A percentile compares a stretch with the other conserved stretches of the same genome.
Conservation (phyloP, 2,888 invertebrate genomes). For the Abrostola tripartita region DNA sequence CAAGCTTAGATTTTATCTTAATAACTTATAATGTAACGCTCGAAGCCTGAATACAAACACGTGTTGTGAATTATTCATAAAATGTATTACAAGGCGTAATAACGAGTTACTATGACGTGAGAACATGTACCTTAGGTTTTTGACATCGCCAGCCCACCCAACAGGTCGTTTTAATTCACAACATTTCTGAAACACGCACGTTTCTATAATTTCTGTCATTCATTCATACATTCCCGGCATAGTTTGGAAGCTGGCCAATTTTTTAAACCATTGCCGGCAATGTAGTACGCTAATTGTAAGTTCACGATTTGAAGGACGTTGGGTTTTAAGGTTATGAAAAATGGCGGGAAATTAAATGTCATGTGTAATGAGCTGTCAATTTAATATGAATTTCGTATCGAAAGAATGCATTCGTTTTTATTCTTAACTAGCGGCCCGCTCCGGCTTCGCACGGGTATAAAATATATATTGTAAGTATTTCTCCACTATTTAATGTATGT, state of each 20-base stretch:
- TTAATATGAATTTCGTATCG: too few species aligned
- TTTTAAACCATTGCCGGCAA: slow-evolving; percentile 48
- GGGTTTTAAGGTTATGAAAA: neutral
- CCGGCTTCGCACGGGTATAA: too few species aligned
- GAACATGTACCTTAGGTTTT: slow-evolving; percentile 37
- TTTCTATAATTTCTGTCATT: slow-evolving; percentile 51
- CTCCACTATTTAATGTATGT: too few species aligned
- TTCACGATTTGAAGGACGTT: neutral
- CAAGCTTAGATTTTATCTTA: too few species aligned
- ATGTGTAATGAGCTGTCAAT: too few species aligned
- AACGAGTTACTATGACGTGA: slow-evolving; percentile 15
- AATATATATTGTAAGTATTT: too few species aligned
- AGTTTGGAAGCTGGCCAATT: slow-evolving; percentile 58
- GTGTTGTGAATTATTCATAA: slow-evolving; percentile 12
- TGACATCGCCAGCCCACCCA: slow-evolving; percentile 43
- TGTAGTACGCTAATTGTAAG: slow-evolving; percentile 18
- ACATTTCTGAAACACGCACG: slow-evolving; percentile 25
- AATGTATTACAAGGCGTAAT: slow-evolving; percentile 21
- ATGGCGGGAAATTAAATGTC: neutral
- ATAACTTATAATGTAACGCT: slow-evolving; percentile 21
- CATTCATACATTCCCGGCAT: slow-evolving; percentile 56
- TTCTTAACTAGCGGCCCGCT: too few species aligned
- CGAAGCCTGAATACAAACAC: neutral
- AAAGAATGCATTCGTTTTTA: too few species aligned
- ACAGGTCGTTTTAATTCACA: slow-evolving; percentile 17